phyloP scores from a whole-genome alignment of 2,113 vertebrate species.

The Oxyruncus cristatus region DNA sequence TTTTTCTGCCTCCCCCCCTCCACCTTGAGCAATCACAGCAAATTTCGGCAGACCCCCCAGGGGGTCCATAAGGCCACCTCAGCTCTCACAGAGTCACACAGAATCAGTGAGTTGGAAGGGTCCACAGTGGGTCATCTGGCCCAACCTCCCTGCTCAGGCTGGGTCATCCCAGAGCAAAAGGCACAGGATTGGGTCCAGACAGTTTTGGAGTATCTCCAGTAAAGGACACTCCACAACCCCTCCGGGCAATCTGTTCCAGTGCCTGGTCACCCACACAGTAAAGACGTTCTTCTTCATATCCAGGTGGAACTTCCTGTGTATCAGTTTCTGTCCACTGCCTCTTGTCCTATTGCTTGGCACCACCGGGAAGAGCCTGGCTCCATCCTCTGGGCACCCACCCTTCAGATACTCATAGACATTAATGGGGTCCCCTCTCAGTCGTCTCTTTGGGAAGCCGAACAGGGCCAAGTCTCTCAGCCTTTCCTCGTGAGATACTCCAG shows the following conservation, averaged over 20 bases:
- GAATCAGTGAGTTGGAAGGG: not conserved
- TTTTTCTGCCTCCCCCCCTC: not conserved
- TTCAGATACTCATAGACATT: too few species aligned
- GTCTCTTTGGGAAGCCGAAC: not conserved
- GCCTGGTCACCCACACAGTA: not conserved
- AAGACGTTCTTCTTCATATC: not conserved
- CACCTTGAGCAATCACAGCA: not conserved
- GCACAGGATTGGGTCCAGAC: not conserved
- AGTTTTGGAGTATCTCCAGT: accelerated
- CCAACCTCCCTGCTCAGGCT: not conserved
- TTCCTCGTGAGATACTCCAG: too few species aligned
- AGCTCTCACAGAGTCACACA: not conserved
- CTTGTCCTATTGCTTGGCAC: not conserved
- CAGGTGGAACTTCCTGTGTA: not conserved
- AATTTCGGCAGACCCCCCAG: accelerated
- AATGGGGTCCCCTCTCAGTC: not conserved
- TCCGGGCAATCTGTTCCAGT: not conserved
- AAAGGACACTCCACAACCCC: too few species aligned
- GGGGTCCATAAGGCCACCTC: accelerated
- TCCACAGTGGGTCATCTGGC: not conserved
- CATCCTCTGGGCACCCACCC: not conserved
- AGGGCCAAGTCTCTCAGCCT: not conserved
- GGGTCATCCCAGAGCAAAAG: too few species aligned
- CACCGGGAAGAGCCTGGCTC: not conserved
- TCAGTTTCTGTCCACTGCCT: accelerated